Base-by-base conservation (phyloP, 1,140 invertebrate species). In the Habropoda laboriosa region DNA sequence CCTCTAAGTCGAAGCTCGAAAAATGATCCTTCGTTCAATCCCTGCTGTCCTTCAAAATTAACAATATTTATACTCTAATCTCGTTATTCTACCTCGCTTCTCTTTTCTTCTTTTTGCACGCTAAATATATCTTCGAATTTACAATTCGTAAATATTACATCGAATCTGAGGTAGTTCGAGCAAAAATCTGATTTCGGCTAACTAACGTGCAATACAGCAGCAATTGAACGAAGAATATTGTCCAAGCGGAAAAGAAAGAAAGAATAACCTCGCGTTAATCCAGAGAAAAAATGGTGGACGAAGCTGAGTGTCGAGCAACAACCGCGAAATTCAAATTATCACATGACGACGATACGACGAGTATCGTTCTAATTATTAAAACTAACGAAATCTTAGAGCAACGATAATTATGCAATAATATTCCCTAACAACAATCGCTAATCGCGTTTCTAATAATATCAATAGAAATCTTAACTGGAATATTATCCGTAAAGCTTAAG, bases 21-120 rank as follows among this genome's bases (percentile, higher is more conserved):
- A 16, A 60, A n/a, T 18, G 21, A 47, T 68, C 27, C 21, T 80
- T 47, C 35, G 57, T 71, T 21, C 49, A 32, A 61, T 35, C 5
- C 18, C 5, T 16, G 12, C 0, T 18, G 13, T 32, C 18, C n/a
- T 12, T 61, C n/a, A 61, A 32, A 5, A 61, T 38, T 35, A 24
- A 53, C 32, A 24, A 61, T 4, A 24, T 38, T 45, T n/a, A n/a
- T 2, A n/a, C 8, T 35, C 21, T 24, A 13, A 3, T 4, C 8
- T 38, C 21, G 8, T 21, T 8, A 3, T 18, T 35, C 18, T 21
- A 18, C 16, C 57, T 58, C 30, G 2, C 32, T 58, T 3, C 35
- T n/a, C n/a, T n/a, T n/a, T n/a, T n/a, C n/a, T n/a, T n/a, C n/a
- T n/a, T n/a, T n/a, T n/a, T n/a, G n/a, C n/a, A n/a, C n/a, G n/a